These are phyloP conservation scores for Megaceryle alcyon DNA, from an alignment of 2,797 vertebrate genomes.

Conservation along the genomic window DNA sequence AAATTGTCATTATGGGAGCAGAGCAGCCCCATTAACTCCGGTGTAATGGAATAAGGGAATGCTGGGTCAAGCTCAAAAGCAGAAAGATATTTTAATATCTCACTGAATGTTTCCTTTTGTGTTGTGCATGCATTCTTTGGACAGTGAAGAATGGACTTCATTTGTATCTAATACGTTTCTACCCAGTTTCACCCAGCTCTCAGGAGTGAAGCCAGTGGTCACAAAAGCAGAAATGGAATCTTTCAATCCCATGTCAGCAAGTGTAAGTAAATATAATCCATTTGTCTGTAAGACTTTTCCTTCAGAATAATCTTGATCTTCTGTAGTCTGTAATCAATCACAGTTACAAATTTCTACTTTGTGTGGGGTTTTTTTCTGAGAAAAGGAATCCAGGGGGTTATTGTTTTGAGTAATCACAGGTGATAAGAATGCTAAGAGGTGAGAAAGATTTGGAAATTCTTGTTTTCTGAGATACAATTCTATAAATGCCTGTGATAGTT, in stretches of 20 bases:
- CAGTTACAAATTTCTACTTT: not conserved
- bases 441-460: slow-evolving; percentile 18
- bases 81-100: slow-evolving; percentile 3
- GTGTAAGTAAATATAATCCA: slow-evolving; percentile 31
- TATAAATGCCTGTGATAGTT: slow-evolving; percentile 1
- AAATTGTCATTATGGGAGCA: not conserved
- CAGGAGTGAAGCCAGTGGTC: not conserved
- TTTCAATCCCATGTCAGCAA: slow-evolving; percentile 38
- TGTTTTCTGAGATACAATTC: slow-evolving; percentile 10
- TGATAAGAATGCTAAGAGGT: not conserved
- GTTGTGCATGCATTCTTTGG: not conserved
- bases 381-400: not conserved
- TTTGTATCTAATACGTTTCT: not conserved
- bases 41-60: not conserved
- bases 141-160: not conserved
- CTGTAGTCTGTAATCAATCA: slow-evolving; percentile 26
- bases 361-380: not conserved
- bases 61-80: not conserved
- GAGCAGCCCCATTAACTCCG: not conserved
- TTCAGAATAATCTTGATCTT: slow-evolving; percentile 27
- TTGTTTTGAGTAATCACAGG: slow-evolving; percentile 14
- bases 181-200: not conserved
- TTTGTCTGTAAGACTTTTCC: slow-evolving; percentile 51
- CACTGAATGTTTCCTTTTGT: not conserved
- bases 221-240: slow-evolving; percentile 24